These are phyloP conservation scores for Heterochromis multidens DNA, from an alignment of 2,113 vertebrate species.

Conservation along the genomic window DNA sequence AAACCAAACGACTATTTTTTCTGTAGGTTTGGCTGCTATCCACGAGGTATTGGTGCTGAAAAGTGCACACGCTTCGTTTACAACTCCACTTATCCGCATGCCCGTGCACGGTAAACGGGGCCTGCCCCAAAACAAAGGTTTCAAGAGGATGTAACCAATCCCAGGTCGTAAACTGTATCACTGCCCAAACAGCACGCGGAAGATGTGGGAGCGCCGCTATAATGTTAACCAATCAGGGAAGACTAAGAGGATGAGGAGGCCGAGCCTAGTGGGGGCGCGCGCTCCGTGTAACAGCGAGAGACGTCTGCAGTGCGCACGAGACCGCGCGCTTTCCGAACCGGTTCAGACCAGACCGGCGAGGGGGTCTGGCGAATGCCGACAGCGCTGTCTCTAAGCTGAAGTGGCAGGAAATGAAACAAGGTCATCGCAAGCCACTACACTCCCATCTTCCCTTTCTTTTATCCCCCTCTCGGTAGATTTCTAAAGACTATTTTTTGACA, in stretches of 20 bases:
- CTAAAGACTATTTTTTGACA: background rate
- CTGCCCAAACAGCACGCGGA: constrained; percentile 25
- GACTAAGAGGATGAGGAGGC: background rate
- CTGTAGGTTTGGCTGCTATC: constrained; percentile 62
- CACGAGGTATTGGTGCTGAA: constrained; percentile 75
- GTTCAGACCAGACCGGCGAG: constrained; percentile 79
- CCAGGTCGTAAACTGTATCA: background rate
- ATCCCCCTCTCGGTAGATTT: no score
- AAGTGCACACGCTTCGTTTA: constrained; percentile 75
- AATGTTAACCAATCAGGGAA: constrained; percentile 43
- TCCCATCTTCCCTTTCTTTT: background rate
- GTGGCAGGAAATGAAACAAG: constrained; percentile 46
- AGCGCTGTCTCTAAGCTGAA: constrained; percentile 48
- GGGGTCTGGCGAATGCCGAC: constrained; percentile 58
- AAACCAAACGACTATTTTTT: background rate
- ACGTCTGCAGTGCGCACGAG: constrained; percentile 56
- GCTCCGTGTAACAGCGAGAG: constrained; percentile 45
- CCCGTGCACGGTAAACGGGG: constrained; percentile 23
- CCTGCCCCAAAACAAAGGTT: constrained; percentile 61
- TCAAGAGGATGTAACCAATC: constrained; percentile 52
- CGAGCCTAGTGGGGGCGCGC: constrained; percentile 23
- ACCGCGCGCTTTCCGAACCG: constrained; percentile 75
- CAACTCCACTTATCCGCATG: constrained; percentile 67
- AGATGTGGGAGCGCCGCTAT: constrained; percentile 4
- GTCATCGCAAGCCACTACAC: background rate